A percentile compares a stretch with the other conserved stretches of the same genome.
These are phyloP conservation scores for Typhlichthys eigenmanni DNA, from an alignment of 2,797 vertebrate species.

Conservation along the genomic window DNA sequence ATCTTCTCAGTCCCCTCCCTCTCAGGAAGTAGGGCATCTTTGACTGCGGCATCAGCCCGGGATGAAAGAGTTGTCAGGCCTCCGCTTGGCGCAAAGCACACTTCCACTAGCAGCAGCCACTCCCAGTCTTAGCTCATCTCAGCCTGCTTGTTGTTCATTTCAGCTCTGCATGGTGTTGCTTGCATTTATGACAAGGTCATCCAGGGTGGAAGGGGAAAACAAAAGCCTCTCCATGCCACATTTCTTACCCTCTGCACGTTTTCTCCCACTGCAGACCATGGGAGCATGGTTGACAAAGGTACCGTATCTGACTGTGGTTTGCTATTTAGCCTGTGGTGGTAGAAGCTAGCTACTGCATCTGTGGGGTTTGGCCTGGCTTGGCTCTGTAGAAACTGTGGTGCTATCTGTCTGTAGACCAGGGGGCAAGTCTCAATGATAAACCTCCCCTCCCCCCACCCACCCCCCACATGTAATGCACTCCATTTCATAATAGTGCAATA, in stretches of 20 bases:
- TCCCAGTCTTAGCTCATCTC: conserved; percentile 61
- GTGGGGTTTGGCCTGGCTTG: conserved; percentile 79
- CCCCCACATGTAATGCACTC: conserved; percentile 55
- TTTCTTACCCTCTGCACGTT: conserved; percentile 79
- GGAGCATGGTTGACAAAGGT: conserved; percentile 84
- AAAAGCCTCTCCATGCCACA: conserved; percentile 45
- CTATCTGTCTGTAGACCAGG: conserved; percentile 72
- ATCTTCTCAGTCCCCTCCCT: conserved; percentile 61
- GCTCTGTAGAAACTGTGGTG: conserved; percentile 82
- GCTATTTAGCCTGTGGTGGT: conserved; percentile 75
- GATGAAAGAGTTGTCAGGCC: conserved; percentile 72
- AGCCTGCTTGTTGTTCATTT: conserved; percentile 71
- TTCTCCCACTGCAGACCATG: conserved; percentile 84
- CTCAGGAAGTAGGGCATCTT: conserved; percentile 77
- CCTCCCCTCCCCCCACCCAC: conserved; percentile 6
- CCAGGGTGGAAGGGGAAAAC: neutral
- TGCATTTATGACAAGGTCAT: conserved; percentile 53
- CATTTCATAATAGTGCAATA: conserved; percentile 46
- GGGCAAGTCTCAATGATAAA: conserved; percentile 69
- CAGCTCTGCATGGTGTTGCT: conserved; percentile 76
- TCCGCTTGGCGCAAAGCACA: conserved; percentile 65
- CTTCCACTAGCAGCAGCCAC: conserved; percentile 66
- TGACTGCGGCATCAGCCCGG: conserved; percentile 69
- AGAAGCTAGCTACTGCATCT: conserved; percentile 75
- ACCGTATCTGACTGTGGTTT: conserved; percentile 80